Conservation (phyloP, 1,140 invertebrate species). For the Sitobion miscanthi region DNA sequence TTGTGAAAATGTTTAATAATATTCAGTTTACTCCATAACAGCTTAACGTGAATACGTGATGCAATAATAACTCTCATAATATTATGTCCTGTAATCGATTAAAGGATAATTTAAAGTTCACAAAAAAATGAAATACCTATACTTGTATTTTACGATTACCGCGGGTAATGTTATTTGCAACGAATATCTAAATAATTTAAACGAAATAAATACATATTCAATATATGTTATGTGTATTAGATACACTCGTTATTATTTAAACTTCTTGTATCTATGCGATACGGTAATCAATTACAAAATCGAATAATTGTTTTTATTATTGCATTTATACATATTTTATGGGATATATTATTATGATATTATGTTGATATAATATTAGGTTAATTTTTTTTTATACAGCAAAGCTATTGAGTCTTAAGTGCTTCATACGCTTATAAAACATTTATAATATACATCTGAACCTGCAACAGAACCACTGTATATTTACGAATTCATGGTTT, state of each 20-base stretch:
- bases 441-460: conserved; percentile 4
- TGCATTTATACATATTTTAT: neutral
- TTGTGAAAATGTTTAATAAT: too few species aligned
- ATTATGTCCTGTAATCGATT: neutral
- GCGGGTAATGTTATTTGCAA: neutral
- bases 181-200: neutral
- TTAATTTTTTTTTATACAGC: neutral
- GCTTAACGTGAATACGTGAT: neutral
- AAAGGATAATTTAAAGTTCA: neutral
- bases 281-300: neutral
- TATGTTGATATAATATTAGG: neutral
- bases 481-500: neutral
- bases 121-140: neutral
- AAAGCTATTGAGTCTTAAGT: neutral
- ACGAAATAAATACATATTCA: neutral
- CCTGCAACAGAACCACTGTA: neutral
- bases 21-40: neutral
- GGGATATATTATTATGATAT: neutral
- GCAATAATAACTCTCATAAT: neutral
- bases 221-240: neutral
- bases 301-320: neutral
- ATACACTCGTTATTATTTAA: neutral
- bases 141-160: neutral
- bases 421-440: neutral
- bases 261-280: neutral